Evolutionary conservation across 2,888 invertebrate species (phyloP).

Genomic region (Hoplodrina ambigua): DNA sequence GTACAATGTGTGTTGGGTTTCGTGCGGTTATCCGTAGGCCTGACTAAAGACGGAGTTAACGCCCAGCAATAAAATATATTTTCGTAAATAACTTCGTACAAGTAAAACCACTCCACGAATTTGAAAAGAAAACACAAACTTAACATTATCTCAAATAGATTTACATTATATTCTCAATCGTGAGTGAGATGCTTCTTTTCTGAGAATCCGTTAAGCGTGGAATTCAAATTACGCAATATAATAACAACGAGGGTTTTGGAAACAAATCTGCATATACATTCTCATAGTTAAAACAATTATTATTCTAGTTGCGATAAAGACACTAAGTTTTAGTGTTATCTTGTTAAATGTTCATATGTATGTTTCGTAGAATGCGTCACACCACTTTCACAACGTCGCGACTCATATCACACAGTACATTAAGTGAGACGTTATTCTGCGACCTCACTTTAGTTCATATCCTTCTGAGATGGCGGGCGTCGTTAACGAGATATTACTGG

Average conservation of each 20-base stretch:
- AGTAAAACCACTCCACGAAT: slow-evolving; percentile 4
- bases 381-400: not conserved
- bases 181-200: not conserved
- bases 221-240: slow-evolving; percentile 13
- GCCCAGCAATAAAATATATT: not conserved
- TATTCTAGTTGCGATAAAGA: slow-evolving; percentile 22
- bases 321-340: slow-evolving; percentile 12
- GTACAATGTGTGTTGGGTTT: too few relatives aligned
- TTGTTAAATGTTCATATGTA: slow-evolving; percentile 4
- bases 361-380: not conserved
- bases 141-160: not conserved
- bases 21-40: not conserved
- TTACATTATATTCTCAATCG: not conserved
- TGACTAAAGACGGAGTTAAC: not conserved
- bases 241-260: slow-evolving; percentile 3
- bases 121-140: not conserved
- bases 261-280: slow-evolving; percentile 25
- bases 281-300: slow-evolving; percentile 4
- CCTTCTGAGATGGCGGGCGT: not conserved
- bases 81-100: not conserved
- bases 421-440: slow-evolving; percentile 1
- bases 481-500: not conserved
- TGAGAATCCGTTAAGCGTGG: not conserved
- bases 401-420: slow-evolving; percentile 14
- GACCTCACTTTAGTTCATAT: not conserved